These are phyloP conservation scores for Pomacea maculata DNA, from an alignment of 1,140 invertebrate species.

Conservation along the genomic window DNA sequence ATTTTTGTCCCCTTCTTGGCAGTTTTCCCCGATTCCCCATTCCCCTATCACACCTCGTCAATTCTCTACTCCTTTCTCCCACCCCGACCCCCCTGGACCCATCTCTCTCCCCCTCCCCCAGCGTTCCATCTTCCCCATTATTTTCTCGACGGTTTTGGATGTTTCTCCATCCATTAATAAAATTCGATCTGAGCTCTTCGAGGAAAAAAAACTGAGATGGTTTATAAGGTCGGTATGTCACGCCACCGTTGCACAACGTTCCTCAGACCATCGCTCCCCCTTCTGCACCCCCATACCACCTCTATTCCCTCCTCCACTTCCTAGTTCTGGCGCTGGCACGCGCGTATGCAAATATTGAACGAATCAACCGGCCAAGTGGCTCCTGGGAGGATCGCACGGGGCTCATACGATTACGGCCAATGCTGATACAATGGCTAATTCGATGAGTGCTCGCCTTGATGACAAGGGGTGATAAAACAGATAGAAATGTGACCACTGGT, in stretches of 20 bases:
- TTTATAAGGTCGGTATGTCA: too few relatives aligned
- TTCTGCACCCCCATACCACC: too few relatives aligned
- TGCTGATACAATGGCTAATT: constrained; percentile 21
- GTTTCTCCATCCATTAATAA: constrained; percentile 1
- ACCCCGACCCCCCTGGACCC: background rate
- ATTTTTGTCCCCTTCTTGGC: background rate
- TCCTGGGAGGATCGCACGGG: background rate
- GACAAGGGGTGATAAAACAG: constrained; percentile 15
- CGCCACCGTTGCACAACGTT: too few relatives aligned
- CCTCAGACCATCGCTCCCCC: too few relatives aligned
- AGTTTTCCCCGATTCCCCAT: background rate
- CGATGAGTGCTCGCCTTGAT: constrained; percentile 8
- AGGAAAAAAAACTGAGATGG: too few relatives aligned
- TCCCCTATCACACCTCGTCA: background rate
- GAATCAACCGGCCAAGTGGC: constrained; percentile 11
- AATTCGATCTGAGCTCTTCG: too few relatives aligned
- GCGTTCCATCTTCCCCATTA: background rate
- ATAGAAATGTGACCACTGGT: constrained; percentile 19
- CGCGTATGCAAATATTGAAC: constrained; percentile 23
- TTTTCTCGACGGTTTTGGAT: too few relatives aligned
- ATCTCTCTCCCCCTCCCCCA: background rate
- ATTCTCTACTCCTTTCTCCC: background rate
- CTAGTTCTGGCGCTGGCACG: too few relatives aligned
- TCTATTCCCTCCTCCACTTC: too few relatives aligned
- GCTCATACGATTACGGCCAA: constrained; percentile 16